Evolutionary conservation across 1,140 invertebrate genomes (phyloP).

Genomic region (Drosophila sturtevanti): DNA sequence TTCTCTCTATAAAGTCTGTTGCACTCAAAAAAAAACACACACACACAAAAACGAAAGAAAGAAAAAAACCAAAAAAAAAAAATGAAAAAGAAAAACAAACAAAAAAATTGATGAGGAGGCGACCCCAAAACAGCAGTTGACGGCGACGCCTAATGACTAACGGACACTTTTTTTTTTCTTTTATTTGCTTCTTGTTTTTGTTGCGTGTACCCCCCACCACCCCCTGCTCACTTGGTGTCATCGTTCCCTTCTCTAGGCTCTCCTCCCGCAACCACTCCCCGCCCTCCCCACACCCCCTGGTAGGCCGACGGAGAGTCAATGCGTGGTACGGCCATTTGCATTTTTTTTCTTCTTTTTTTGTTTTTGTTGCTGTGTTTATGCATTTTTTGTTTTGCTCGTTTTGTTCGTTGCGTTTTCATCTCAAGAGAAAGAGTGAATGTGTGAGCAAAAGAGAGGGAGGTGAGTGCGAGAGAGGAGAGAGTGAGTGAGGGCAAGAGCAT

Average conservation of each 20-base stretch:
- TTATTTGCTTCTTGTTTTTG: neutral
- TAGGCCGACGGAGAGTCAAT: neutral
- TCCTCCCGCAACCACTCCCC: neutral
- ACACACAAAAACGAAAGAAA: constrained; percentile 20
- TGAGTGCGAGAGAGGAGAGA: constrained; percentile 7
- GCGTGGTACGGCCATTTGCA: neutral
- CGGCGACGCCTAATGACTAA: constrained; percentile 64
- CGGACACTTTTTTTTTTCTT: constrained; percentile 55
- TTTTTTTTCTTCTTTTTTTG: constrained; percentile 12
- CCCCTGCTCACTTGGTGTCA: neutral
- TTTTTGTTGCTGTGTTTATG: constrained; percentile 54
- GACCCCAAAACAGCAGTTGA: constrained; percentile 20
- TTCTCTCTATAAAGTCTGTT: constrained; percentile 57
- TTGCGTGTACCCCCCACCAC: constrained; percentile 33
- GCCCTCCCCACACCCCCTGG: neutral
- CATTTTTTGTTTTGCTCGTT: constrained; percentile 81
- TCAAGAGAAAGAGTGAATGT: constrained; percentile 35
- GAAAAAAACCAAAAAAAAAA: constrained; percentile 24
- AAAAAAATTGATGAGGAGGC: neutral
- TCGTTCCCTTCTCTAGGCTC: neutral
- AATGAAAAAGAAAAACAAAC: constrained; percentile 22
- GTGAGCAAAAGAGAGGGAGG: neutral
- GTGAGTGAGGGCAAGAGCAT: neutral
- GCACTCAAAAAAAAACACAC: constrained; percentile 61
- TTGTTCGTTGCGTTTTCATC: constrained; percentile 78